Evolutionary conservation across 2,113 vertebrate genomes (phyloP), one percentile per base, ranked within the genome.

Genomic region (Oreocharis arfaki): DNA sequence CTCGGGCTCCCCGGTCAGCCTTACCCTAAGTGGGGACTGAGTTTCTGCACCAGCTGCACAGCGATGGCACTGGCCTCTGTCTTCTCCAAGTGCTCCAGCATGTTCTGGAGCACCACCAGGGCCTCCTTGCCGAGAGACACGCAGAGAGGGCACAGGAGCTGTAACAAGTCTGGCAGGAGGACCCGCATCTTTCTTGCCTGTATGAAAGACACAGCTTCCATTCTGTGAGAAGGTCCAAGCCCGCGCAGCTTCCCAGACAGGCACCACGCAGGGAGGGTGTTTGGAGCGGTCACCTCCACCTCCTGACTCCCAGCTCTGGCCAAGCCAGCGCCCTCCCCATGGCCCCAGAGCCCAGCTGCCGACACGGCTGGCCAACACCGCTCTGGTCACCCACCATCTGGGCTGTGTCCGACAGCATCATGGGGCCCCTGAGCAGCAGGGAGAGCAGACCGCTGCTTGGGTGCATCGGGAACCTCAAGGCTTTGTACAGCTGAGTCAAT

Each of bases 401-500:
- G 1, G 8, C 61, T 46, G 33, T 71, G 16, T 37, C 16, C 1
- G 0, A 27, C 78, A 57, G n/a, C 6, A 2, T 26, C 4, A 2
- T 37, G 63, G 47, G 63, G 41, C 22, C 17, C n/a, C 28, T 2
- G 35, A 17, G 81, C 57, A 33, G 22, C 16, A n/a, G 10, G 28
- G 24, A 30, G 16, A 49, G 19, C 23, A 75, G 39, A n/a, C 3
- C 35, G 24, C 7, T 41, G 42, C 26, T 41, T 20, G 13, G 8
- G 28, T 20, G 9, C 5, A 2, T 63, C 39, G 30, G 24, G 55
- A 60, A 27, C n/a, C 16, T 39, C 13, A 28, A 24, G 67, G 50
- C 14, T 35, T 14, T 27, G 42, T 26, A 49, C 7, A 7, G 9
- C 35, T 6, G 6, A 73, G 50, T 21, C 27, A 35, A 42, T 14